phyloP scores from a whole-genome alignment of 1,140 invertebrate genomes.

The Euglossa dilemma region DNA sequence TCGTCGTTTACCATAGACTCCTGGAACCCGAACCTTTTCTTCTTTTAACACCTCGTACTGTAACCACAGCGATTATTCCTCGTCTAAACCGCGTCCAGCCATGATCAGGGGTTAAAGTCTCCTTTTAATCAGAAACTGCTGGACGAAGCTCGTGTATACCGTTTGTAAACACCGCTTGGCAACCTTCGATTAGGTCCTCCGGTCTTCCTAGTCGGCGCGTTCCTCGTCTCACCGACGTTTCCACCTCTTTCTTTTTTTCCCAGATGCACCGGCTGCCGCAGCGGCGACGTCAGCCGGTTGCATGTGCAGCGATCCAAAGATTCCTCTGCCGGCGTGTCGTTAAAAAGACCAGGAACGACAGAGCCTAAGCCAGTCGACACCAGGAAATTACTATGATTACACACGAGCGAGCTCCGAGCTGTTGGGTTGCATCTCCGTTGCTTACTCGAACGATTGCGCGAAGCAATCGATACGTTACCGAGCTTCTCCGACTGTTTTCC shows the following conservation, averaged over 20 bases:
- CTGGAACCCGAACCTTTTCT: too few species aligned
- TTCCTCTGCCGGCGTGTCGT: conserved; percentile 30
- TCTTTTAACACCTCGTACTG: too few species aligned
- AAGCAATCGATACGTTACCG: conserved; percentile 34
- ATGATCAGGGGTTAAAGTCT: not conserved
- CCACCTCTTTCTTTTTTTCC: not conserved
- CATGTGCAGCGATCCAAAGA: conserved; percentile 47
- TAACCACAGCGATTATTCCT: not conserved
- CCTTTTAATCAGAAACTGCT: not conserved
- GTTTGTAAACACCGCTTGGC: conserved; percentile 55
- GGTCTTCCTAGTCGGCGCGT: not conserved
- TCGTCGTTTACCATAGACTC: too few species aligned
- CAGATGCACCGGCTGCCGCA: not conserved
- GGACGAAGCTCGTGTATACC: not conserved
- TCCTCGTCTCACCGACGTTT: not conserved
- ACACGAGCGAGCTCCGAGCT: conserved; percentile 32
- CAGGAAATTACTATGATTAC: conserved; percentile 58
- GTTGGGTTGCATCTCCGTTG: not conserved
- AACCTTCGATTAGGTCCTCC: conserved; percentile 30
- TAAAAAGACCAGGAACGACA: conserved; percentile 39
- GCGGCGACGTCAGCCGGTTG: conserved; percentile 33
- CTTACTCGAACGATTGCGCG: not conserved
- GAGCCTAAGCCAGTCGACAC: conserved; percentile 41
- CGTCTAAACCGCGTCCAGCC: not conserved
- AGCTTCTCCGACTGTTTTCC: not conserved